Conservation (phyloP, 37 sponge, comb jelly and placozoan genomes). For the Oscarella lobularis region DNA sequence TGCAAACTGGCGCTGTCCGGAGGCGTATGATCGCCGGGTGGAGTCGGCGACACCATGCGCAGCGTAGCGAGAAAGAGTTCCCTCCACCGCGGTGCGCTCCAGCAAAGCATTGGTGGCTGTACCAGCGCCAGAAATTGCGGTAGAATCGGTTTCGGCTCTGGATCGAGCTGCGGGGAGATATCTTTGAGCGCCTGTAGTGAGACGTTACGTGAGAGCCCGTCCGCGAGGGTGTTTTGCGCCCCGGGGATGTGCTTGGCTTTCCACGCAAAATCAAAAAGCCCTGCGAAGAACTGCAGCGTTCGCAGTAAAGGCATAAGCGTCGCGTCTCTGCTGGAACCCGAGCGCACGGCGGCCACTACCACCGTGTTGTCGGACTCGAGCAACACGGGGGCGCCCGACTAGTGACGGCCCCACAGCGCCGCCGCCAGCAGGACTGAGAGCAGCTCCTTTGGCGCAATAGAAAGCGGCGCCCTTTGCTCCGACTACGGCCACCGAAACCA, state of each 20-base stretch:
- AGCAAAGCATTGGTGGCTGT: too few relatives aligned
- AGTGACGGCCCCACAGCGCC: conserved; percentile 15
- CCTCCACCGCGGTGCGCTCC: too few relatives aligned
- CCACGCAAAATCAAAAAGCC: not conserved
- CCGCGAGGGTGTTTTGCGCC: conserved; percentile 14
- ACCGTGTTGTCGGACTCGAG: conserved; percentile 17
- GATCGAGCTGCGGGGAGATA: too few relatives aligned
- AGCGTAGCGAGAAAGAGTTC: too few relatives aligned
- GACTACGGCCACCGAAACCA: conserved; percentile 36
- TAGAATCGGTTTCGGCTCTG: too few relatives aligned
- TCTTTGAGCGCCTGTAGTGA: too few relatives aligned
- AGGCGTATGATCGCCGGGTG: conserved; percentile 22
- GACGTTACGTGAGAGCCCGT: conserved; percentile 27
- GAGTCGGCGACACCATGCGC: too few relatives aligned
- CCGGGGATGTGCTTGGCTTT: conserved; percentile 12
- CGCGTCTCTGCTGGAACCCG: conserved; percentile 4
- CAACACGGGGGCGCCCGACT: conserved; percentile 2
- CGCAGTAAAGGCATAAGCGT: conserved; percentile 30
- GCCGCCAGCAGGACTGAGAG: conserved; percentile 19
- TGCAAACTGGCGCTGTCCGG: conserved; percentile 13
- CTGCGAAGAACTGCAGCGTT: conserved; percentile 22
- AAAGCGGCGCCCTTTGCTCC: not conserved
- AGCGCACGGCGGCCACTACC: not conserved
- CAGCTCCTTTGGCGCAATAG: conserved; percentile 35
- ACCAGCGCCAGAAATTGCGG: too few relatives aligned